Evolutionary conservation across 2,113 vertebrate species (phyloP).

Genomic region (Rallus limicola): DNA sequence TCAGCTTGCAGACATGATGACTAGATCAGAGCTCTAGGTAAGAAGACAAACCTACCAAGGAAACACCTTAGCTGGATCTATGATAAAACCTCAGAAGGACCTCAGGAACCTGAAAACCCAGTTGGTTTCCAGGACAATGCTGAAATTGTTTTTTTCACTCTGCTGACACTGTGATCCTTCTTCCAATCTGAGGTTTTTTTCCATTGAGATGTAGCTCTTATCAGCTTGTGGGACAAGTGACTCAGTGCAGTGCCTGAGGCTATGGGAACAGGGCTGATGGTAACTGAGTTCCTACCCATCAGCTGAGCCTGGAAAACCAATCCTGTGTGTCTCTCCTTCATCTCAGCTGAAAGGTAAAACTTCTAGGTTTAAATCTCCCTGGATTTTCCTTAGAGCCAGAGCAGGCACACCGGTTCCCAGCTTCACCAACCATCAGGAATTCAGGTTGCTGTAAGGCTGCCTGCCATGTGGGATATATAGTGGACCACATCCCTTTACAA

Average conservation of each 20-base stretch:
- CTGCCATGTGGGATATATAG: background rate
- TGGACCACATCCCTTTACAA: background rate
- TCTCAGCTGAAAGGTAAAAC: background rate
- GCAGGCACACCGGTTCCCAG: background rate
- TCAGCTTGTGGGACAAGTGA: background rate
- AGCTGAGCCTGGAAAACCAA: conserved; percentile 23
- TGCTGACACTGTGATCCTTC: conserved; percentile 10
- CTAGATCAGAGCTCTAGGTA: conserved; percentile 5
- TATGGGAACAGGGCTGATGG: background rate
- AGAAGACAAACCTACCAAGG: conserved; percentile 14
- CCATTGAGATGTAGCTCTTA: background rate
- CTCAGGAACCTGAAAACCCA: conserved; percentile 28
- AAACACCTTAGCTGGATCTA: background rate
- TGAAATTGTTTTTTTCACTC: background rate
- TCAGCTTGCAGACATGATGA: background rate
- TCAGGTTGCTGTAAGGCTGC: background rate
- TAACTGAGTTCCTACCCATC: background rate
- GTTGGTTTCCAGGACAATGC: conserved; percentile 6
- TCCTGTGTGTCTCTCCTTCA: background rate
- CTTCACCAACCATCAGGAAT: background rate
- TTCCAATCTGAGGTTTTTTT: background rate
- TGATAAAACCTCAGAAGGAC: background rate
- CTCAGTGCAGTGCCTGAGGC: conserved; percentile 13
- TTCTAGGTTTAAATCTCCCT: background rate
- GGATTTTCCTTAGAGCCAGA: background rate